Base-by-base conservation (phyloP, 2,888 invertebrate genomes). In the Octonoba sinensis region DNA sequence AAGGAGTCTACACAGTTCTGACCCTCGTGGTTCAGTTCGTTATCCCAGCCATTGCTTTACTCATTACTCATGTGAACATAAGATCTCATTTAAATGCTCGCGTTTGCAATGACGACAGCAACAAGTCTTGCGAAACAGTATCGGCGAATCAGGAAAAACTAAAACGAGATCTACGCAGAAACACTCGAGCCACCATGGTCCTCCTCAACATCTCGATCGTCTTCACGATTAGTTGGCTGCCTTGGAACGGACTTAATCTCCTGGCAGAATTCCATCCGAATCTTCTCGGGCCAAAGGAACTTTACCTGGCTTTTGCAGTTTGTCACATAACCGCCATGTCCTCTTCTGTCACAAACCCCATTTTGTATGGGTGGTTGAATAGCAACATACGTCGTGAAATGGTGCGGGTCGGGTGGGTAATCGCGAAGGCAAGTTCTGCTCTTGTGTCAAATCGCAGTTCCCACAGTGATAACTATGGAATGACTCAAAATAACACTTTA, bases 321-420 rank as follows among this genome's bases (percentile, higher is more conserved):
- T 91, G 91, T 84, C 91, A 92, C 85, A 87, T 91, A 84, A 87
- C 91, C 27, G 91, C 91, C 15, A 90, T 92, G 88, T 89, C 90
- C 24, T 91, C 91, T 1, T 91, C 91, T 0, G 90, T 91, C 83
- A 89, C 91, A 51, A 92, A 92, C 86, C 91, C 92, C 0, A 89
- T 92, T 46, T 88, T 91, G 36, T 92, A 92, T 86, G 92, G 91
- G 13, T 90, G 91, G 89, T 88, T 92, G 77, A 92, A 92, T 87
- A 91, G 91, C 84, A 91, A 91, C 86, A 91, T 92, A 86, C 86
- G 90, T 20, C 87, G 88, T 16, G 91, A 91, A 86, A 90, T 91
- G 85, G 77, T 82, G 0, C 22, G 70, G 3, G 51, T 83, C 51
- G 74, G 76, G n/a, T 66, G 71, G 72, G 22, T 67, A 11, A 56